These are phyloP conservation scores for Agelas oroides DNA, from an alignment of 37 sponge, comb jelly and placozoan species.

Conservation along the genomic window DNA sequence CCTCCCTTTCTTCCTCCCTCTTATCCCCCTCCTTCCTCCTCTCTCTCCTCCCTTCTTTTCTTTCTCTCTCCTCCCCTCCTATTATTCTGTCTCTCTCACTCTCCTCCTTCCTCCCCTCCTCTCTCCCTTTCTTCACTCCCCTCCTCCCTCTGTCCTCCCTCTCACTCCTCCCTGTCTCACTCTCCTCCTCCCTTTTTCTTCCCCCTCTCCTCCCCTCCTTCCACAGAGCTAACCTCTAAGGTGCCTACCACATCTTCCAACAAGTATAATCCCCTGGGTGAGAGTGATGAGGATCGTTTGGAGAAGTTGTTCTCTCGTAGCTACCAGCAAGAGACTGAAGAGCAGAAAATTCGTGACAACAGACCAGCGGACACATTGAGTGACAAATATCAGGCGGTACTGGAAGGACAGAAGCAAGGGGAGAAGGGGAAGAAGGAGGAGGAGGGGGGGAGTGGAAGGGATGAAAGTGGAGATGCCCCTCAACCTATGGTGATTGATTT, in stretches of 20 bases:
- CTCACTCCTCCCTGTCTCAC: neutral
- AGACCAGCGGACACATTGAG: neutral
- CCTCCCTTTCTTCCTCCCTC: too few relatives aligned
- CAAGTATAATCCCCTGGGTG: neutral
- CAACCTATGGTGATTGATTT: constrained; percentile 30
- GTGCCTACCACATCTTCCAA: too few relatives aligned
- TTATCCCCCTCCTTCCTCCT: too few relatives aligned
- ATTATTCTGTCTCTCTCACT: neutral
- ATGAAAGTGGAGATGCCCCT: neutral
- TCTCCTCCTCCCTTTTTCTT: neutral
- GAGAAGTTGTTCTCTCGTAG: neutral
- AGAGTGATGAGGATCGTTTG: constrained; percentile 6
- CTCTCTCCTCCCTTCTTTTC: too few relatives aligned
- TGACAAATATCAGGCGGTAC: neutral
- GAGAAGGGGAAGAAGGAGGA: neutral
- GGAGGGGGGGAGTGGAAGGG: neutral
- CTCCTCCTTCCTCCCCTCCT: neutral
- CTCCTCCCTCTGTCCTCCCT: neutral
- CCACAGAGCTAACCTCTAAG: too few relatives aligned
- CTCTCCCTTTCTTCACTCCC: neutral
- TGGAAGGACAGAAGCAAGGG: neutral
- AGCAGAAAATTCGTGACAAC: neutral
- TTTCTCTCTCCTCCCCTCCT: too few relatives aligned
- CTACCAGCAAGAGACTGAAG: constrained; percentile 14
- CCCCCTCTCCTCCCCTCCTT: neutral